A percentile compares a stretch with the other conserved stretches of the same genome.
These are phyloP conservation scores for Lasiommata megera DNA, from an alignment of 2,888 invertebrate genomes.

Conservation along the genomic window DNA sequence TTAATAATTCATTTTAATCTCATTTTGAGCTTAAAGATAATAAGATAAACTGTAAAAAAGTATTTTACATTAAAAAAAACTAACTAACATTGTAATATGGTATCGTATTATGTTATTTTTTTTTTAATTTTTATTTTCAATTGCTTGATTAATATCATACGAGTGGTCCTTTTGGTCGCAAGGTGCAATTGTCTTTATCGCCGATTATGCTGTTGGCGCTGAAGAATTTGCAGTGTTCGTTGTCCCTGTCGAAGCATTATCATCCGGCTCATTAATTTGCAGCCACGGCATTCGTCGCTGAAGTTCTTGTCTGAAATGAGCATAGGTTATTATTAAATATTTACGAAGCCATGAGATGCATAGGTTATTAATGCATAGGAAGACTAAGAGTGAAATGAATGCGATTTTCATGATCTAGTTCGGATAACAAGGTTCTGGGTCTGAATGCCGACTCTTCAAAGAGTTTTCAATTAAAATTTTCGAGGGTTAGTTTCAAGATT, in stretches of 20 bases:
- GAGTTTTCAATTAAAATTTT: too few relatives aligned
- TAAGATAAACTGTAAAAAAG: not conserved
- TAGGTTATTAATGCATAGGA: too few relatives aligned
- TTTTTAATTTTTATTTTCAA: not conserved
- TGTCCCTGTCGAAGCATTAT: constrained; percentile 81
- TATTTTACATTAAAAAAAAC: not conserved
- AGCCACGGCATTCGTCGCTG: constrained; percentile 91
- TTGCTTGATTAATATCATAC: not conserved
- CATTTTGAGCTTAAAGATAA: constrained; percentile 13
- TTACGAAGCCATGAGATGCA: not conserved
- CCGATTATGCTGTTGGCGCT: constrained; percentile 37
- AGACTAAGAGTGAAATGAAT: too few relatives aligned
- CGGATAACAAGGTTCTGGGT: too few relatives aligned
- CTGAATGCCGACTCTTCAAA: too few relatives aligned
- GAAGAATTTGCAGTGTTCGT: constrained; percentile 66
- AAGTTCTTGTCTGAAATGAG: constrained; percentile 84
- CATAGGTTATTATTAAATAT: constrained; percentile 8
- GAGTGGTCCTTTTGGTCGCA: constrained; percentile 13
- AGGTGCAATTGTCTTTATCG: not conserved
- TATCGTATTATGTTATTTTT: not conserved
- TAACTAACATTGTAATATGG: not conserved
- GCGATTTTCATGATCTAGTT: too few relatives aligned
- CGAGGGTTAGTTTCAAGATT: too few relatives aligned
- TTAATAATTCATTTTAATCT: not conserved
- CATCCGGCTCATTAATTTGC: constrained; percentile 84